Evolutionary conservation across 2,888 invertebrate species (phyloP), one percentile per base, ranked within the genome.

Genomic region (Listrodromus nycthemerus): DNA sequence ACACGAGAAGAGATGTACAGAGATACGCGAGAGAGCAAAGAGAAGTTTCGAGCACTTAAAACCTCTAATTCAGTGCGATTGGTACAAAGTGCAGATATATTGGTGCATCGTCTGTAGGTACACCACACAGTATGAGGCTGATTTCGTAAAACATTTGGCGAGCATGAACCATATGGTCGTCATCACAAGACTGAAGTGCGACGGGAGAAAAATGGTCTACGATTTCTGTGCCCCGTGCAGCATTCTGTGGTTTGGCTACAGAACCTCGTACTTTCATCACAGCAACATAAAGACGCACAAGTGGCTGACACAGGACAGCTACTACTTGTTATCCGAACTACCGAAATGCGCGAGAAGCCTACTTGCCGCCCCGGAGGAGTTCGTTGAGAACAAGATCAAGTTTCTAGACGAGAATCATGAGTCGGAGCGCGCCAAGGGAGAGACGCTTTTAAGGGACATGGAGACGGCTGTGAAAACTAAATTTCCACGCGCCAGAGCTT

Each of bases 401-500:
- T 73, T 84, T 80, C 84, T 91, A 0, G 77, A 89, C 21, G 13
- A 79, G 37, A 19, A 75, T n/a, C 61, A 30, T 16, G 19, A 61
- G 50, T 16, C 70, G 16, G 87, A 88, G 30, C 75, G 71, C 7
- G 61, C 82, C 8, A 86, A 78, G 58, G 84, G 82, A 55, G 37
- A 73, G 3, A 30, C 37, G 58, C 50, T 92, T 8, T 27, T 86
- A 8, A 19, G 76, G 30, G 87, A 87, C 52, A 80, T 93, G 66
- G 85, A 89, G 82, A 61, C 67, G 6, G 84, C 84, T 16, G 86
- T 90, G 0, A 81, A 58, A 65, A 13, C 33, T 4, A 24, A 71
- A n/a, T 90, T 87, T 84, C 86, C 89, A 2, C 30, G 78, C 3
- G 89, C 89, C 0, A 94, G 94, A 86, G 93, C 94, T 6, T 93